A percentile compares a stretch with the other conserved stretches of the same genome.
Evolutionary conservation across 2,888 invertebrate species (phyloP).

Genomic region (Graphium colonna): DNA sequence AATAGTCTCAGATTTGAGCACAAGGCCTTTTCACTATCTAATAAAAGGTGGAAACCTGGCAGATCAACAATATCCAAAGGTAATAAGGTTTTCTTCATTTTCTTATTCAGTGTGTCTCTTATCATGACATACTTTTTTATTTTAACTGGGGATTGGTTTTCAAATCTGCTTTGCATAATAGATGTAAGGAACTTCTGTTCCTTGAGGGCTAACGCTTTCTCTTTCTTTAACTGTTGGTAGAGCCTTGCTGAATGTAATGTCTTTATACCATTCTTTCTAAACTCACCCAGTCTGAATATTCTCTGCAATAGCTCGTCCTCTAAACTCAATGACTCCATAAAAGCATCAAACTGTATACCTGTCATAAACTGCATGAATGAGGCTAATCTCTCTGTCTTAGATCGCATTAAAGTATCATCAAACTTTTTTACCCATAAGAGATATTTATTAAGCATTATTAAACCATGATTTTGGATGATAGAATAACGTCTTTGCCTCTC

Average conservation of each 20-base stretch:
- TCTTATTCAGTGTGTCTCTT: slow-evolving; percentile 41
- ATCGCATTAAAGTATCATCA: slow-evolving; percentile 79
- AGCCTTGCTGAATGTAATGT: slow-evolving; percentile 82
- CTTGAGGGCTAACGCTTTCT: slow-evolving; percentile 78
- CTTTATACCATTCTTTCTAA: slow-evolving; percentile 85
- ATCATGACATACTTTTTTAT: slow-evolving; percentile 32
- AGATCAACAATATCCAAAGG: slow-evolving; percentile 84
- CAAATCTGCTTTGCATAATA: slow-evolving; percentile 59
- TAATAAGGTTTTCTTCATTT: slow-evolving; percentile 59
- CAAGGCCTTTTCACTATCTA: slow-evolving; percentile 84
- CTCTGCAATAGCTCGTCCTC: slow-evolving; percentile 84
- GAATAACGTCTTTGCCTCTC: slow-evolving; percentile 87
- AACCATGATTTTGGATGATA: slow-evolving; percentile 88
- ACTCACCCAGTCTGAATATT: slow-evolving; percentile 81
- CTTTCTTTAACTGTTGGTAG: slow-evolving; percentile 82
- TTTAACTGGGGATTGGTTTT: slow-evolving; percentile 55
- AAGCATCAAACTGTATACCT: slow-evolving; percentile 86
- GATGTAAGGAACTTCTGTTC: slow-evolving; percentile 58
- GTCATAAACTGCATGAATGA: slow-evolving; percentile 88
- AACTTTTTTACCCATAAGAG: slow-evolving; percentile 85
- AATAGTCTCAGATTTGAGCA: slow-evolving; percentile 88
- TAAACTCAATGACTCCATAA: slow-evolving; percentile 87
- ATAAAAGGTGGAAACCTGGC: slow-evolving; percentile 88
- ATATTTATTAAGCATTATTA: slow-evolving; percentile 86
- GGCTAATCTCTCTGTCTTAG: slow-evolving; percentile 81